Percentiles rank a stretch among this genome's conserved stretches.
Conservation (phyloP, 2,888 invertebrate species). For the Oithona nana region DNA sequence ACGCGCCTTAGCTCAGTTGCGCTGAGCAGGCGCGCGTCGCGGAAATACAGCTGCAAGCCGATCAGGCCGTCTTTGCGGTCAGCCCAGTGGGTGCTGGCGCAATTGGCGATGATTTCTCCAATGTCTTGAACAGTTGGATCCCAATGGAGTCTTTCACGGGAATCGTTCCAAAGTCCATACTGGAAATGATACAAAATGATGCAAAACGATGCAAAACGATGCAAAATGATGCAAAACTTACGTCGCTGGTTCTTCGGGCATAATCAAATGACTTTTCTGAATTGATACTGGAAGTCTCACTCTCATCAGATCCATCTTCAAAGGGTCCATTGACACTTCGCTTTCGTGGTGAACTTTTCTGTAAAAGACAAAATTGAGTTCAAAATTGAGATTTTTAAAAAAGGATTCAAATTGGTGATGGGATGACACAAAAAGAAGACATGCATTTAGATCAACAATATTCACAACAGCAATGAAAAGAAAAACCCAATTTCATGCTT, state of each 20-base stretch:
- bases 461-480: too few relatives aligned
- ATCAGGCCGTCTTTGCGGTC: constrained; percentile 85
- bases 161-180: not conserved
- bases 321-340: constrained; percentile 16
- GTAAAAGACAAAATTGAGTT: not conserved
- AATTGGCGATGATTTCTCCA: constrained; percentile 61
- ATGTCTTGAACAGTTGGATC: constrained; percentile 41
- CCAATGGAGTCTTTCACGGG: not conserved
- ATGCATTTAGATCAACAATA: too few relatives aligned
- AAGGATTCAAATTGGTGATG: not conserved
- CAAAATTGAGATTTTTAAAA: too few relatives aligned
- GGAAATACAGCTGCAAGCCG: constrained; percentile 25
- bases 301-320: constrained; percentile 65
- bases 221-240: constrained; percentile 40
- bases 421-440: too few relatives aligned
- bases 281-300: constrained; percentile 87
- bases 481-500: too few relatives aligned
- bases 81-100: constrained; percentile 77
- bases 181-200: too few relatives aligned
- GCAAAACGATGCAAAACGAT: too few relatives aligned
- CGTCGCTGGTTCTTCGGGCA: constrained; percentile 55
- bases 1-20: constrained; percentile 55
- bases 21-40: constrained; percentile 40
- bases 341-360: constrained; percentile 18
- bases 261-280: constrained; percentile 75